These are phyloP conservation scores for Sebastes wilsoni DNA, from an alignment of 2,797 vertebrate species.

Conservation along the genomic window DNA sequence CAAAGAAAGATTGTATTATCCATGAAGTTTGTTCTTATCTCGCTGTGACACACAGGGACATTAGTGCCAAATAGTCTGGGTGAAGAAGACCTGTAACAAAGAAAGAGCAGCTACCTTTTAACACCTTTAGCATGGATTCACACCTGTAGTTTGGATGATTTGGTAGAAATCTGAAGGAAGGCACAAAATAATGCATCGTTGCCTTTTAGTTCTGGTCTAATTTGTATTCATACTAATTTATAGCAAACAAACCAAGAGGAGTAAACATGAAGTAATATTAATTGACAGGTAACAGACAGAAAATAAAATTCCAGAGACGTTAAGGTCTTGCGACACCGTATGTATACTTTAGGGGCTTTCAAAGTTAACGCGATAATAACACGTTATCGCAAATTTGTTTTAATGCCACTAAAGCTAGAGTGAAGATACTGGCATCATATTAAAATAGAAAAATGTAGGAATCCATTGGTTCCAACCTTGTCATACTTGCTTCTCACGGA, in stretches of 20 bases:
- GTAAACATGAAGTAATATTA: neutral
- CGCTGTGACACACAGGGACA: neutral
- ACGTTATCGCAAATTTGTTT: no score
- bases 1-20: neutral
- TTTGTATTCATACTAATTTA: neutral
- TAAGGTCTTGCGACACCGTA: neutral
- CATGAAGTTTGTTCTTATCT: constrained; percentile 8
- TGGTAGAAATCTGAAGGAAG: neutral
- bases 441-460: no score
- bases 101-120: neutral
- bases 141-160: neutral
- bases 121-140: neutral
- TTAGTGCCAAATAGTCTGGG: neutral
- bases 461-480: no score
- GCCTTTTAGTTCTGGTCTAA: neutral
- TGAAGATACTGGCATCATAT: no score
- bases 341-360: neutral
- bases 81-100: neutral
- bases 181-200: neutral
- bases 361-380: neutral
- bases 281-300: neutral
- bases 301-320: neutral
- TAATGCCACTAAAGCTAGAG: no score
- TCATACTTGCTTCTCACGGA: no score
- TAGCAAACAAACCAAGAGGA: neutral